Conservation (phyloP, 2,797 vertebrate species). For the Pristis pectinata region DNA sequence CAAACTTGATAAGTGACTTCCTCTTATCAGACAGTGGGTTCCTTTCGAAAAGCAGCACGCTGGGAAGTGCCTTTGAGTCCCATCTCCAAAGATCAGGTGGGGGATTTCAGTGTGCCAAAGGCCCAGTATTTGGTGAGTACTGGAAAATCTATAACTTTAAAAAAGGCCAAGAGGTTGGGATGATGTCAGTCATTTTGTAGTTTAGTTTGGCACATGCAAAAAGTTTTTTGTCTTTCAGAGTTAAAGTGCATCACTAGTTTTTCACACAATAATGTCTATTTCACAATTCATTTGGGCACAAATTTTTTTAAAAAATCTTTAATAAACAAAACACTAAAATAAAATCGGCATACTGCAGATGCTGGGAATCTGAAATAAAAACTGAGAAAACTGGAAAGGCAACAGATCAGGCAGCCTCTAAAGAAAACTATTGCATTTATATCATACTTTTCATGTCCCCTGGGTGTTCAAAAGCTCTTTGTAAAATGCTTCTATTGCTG, state of each 20-base stretch:
- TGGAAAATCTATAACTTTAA: neutral
- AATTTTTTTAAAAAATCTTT: neutral
- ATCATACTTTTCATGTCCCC: neutral
- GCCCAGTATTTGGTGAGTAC: constrained; percentile 34
- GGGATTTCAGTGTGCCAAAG: constrained; percentile 14
- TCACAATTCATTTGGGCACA: neutral
- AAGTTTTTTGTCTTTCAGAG: neutral
- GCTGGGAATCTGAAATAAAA: neutral
- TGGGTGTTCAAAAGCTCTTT: neutral
- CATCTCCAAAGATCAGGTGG: constrained; percentile 29
- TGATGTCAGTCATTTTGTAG: neutral
- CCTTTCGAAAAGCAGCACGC: constrained; percentile 27
- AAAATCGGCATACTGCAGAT: neutral
- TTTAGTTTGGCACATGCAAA: neutral
- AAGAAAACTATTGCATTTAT: neutral
- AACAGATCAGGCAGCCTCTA: neutral
- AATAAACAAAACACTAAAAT: neutral
- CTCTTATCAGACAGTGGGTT: constrained; percentile 32
- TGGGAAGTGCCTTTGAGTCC: constrained; percentile 13
- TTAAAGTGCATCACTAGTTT: neutral
- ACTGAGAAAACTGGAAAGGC: neutral
- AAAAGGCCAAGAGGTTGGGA: neutral
- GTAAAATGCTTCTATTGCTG: neutral
- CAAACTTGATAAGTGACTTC: constrained; percentile 34
- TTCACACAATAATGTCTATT: neutral